These are phyloP conservation scores for Elysia crispata DNA, from an alignment of 2,888 invertebrate species.

Conservation along the genomic window DNA sequence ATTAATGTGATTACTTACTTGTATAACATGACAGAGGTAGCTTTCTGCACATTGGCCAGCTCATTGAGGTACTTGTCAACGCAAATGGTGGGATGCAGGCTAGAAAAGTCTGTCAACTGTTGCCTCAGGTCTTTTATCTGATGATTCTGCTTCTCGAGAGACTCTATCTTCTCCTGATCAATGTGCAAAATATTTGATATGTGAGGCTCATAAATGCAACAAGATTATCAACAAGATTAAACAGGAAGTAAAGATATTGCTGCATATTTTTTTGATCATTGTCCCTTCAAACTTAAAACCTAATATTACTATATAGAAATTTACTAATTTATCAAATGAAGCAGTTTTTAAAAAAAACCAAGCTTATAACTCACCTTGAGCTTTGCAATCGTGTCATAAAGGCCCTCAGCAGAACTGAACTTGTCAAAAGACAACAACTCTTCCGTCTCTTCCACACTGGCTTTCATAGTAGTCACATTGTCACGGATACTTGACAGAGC, in stretches of 20 bases:
- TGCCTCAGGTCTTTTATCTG: slow-evolving; percentile 50
- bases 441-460: slow-evolving; percentile 45
- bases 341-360: too few relatives aligned
- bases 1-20: slow-evolving; percentile 39
- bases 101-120: slow-evolving; percentile 39
- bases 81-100: slow-evolving; percentile 45
- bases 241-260: neutral
- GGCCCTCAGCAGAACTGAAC: slow-evolving; percentile 57
- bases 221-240: neutral
- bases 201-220: neutral
- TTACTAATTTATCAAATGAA: too few relatives aligned
- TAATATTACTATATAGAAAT: too few relatives aligned
- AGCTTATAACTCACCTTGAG: slow-evolving; percentile 52
- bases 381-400: slow-evolving; percentile 50
- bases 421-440: slow-evolving; percentile 49
- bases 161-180: slow-evolving; percentile 44
- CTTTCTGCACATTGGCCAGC: slow-evolving; percentile 41
- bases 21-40: slow-evolving; percentile 16
- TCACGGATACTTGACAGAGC: slow-evolving; percentile 61
- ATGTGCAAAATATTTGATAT: neutral
- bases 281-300: too few relatives aligned
- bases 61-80: slow-evolving; percentile 50
- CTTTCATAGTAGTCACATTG: slow-evolving; percentile 53
- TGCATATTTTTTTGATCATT: too few relatives aligned
- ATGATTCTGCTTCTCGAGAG: slow-evolving; percentile 48